These are phyloP conservation scores for Malacoraja senta DNA, from an alignment of 2,797 vertebrate genomes.

Conservation along the genomic window DNA sequence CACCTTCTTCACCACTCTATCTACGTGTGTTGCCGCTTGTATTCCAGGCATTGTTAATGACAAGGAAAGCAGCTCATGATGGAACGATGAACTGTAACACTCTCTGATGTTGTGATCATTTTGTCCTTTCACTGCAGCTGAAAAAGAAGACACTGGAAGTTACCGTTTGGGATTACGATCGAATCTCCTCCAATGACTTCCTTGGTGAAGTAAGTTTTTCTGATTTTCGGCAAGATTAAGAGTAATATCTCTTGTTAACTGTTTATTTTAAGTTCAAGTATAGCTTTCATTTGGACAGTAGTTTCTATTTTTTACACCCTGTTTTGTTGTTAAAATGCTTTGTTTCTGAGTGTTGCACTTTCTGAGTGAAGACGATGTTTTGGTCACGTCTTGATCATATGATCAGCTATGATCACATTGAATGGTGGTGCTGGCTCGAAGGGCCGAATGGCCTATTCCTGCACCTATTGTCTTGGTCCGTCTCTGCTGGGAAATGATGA, in stretches of 20 bases:
- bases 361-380: neutral
- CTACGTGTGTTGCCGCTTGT: no score
- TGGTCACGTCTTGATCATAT: neutral
- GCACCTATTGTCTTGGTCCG: no score
- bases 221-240: neutral
- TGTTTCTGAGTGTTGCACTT: neutral
- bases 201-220: constrained; percentile 84
- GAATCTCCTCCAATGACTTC: constrained; percentile 95
- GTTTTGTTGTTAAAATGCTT: neutral
- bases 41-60: neutral
- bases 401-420: no score
- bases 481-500: neutral
- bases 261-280: neutral
- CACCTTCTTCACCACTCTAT: no score
- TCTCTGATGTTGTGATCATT: neutral
- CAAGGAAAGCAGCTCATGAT: neutral
- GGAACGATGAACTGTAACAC: neutral
- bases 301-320: no score
- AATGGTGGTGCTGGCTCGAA: no score
- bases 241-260: neutral
- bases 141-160: constrained; percentile 98
- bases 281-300: neutral
- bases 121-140: constrained; percentile 66
- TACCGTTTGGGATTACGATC: constrained; percentile 97
- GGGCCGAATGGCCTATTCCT: no score